Evolutionary conservation across 2,797 vertebrate species (phyloP), one percentile per base, ranked within the genome.

Genomic region (Saxicola maurus): DNA sequence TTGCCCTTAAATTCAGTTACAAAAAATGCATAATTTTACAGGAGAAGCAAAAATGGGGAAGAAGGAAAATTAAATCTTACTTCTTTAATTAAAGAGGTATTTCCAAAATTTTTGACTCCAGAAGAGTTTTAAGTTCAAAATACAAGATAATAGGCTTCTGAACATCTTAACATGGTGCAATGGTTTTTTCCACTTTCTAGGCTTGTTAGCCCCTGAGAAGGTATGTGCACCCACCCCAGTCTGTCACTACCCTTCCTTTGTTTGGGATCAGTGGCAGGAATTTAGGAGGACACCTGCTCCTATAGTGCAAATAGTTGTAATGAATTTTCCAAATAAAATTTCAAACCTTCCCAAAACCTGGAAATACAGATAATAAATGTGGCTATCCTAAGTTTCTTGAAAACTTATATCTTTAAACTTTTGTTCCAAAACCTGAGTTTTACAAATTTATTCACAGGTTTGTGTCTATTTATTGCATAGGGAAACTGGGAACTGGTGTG

Each of bases 181-280:
- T 5, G 13, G 8, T 69, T 65, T 74, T 86, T 61, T 16, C 11
- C 8, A 4, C 30, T 40, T 68, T n/a, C 27, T 21, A 14, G 8
- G 8, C 15, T 80, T 38, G 15, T 49, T 42, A 42, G 25, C 4
- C 13, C 53, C 17, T 17, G 9, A 38, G 60, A 65, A 13, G 7
- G 5, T 20, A 2, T 1, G 1, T 10, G 7, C 55, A 61, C 11
- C 13, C 35, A 4, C 0, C 0, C 28, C 59, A 31, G 15, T 20
- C 16, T 45, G 10, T 27, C 25, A 12, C 68, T 56, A 4, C 20
- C 7, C 18, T 43, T 28, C 31, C 15, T 61, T 60, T 48, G 14
- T 79, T 25, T 18, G 13, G 3, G 15, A 7, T 49, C 16, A 8
- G 49, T n/a, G 42, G 7, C 46, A 77, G 61, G 13, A 46, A 8